Conservation (phyloP, 2,888 invertebrate genomes). For the Amblyteles armatorius region DNA sequence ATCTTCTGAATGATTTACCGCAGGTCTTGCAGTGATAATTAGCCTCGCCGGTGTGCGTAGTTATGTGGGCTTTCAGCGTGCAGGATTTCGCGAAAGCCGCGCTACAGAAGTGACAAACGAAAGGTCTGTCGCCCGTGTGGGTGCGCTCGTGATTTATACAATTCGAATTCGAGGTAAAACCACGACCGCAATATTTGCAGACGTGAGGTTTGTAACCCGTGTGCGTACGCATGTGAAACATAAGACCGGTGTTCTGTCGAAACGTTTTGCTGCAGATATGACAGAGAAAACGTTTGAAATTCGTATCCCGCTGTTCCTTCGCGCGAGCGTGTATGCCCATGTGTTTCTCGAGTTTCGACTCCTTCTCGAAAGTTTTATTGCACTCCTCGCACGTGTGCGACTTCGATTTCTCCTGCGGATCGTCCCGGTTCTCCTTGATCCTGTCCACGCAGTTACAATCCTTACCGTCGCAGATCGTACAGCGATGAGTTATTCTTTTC, state of each 20-base stretch:
- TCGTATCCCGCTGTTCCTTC: constrained; percentile 76
- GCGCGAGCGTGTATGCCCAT: constrained; percentile 75
- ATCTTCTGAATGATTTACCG: constrained; percentile 79
- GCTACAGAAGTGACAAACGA: constrained; percentile 81
- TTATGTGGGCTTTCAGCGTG: constrained; percentile 81
- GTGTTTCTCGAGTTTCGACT: constrained; percentile 77
- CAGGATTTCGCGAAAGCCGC: constrained; percentile 82
- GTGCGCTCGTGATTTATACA: constrained; percentile 82
- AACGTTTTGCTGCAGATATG: constrained; percentile 82
- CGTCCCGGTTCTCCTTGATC: constrained; percentile 54
- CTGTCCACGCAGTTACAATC: constrained; percentile 70
- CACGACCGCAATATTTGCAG: constrained; percentile 81
- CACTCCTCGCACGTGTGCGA: constrained; percentile 75
- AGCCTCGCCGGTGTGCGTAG: constrained; percentile 81
- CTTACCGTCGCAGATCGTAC: constrained; percentile 56
- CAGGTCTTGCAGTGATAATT: constrained; percentile 82
- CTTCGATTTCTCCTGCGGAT: constrained; percentile 61
- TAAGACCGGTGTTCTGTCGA: constrained; percentile 80
- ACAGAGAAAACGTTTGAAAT: constrained; percentile 80
- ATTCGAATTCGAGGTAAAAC: constrained; percentile 81
- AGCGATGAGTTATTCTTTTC: constrained; percentile 47
- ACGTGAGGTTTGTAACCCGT: constrained; percentile 81
- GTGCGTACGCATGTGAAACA: constrained; percentile 82
- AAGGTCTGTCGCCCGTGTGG: constrained; percentile 81
- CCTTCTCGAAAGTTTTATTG: constrained; percentile 77